phyloP scores from a whole-genome alignment of 2,113 vertebrate species.

The Xenopus borealis region DNA sequence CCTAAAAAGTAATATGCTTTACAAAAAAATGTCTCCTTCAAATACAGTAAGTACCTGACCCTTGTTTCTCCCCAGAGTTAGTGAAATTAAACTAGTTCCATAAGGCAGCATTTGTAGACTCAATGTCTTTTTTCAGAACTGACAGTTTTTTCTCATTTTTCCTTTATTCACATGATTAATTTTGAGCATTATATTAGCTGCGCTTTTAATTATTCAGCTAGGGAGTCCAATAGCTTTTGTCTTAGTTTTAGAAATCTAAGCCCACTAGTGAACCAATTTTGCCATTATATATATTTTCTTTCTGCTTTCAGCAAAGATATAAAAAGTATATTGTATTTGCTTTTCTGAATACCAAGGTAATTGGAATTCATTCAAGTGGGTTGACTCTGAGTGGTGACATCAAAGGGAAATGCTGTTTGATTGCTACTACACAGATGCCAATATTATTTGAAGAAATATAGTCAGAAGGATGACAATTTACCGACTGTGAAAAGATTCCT shows the following conservation, averaged over 20 bases:
- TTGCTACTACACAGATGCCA: constrained; percentile 66
- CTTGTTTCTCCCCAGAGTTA: too few relatives aligned
- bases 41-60: too few relatives aligned
- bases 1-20: too few relatives aligned
- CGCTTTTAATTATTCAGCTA: constrained; percentile 14
- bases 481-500: constrained; percentile 64
- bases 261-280: constrained; percentile 47
- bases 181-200: not conserved
- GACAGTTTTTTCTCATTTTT: not conserved
- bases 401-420: constrained; percentile 65
- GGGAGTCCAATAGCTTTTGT: constrained; percentile 47
- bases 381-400: constrained; percentile 62
- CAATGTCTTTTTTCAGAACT: not conserved
- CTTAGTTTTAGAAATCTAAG: constrained; percentile 49
- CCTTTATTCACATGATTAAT: not conserved
- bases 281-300: constrained; percentile 57
- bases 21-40: too few relatives aligned
- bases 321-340: constrained; percentile 55
- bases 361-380: constrained; percentile 66
- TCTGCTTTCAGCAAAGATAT: constrained; percentile 48
- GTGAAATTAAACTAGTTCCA: too few relatives aligned
- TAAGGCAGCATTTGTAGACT: too few relatives aligned
- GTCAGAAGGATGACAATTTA: constrained; percentile 64
- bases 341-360: constrained; percentile 62
- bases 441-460: constrained; percentile 67